Evolutionary conservation across 2,113 vertebrate species (phyloP).

Genomic region (Oophaga pumilio): DNA sequence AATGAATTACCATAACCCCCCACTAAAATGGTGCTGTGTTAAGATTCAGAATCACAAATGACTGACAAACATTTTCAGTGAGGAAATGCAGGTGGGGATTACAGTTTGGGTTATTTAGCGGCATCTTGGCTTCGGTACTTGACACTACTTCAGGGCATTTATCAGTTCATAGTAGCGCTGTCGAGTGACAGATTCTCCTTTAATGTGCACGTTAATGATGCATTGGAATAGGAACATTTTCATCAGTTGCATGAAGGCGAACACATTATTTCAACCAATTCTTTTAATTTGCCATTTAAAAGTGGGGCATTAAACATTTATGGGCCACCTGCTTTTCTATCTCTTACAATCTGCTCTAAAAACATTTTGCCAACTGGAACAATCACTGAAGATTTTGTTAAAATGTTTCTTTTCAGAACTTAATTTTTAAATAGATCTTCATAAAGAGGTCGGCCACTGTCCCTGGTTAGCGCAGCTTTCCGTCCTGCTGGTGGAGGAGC

Average conservation of each 20-base stretch:
- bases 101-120: not conserved
- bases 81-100: not conserved
- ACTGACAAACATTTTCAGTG: too few species aligned
- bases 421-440: not conserved
- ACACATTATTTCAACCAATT: constrained; percentile 28
- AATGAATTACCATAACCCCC: not conserved
- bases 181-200: not conserved
- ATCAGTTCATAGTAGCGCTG: not conserved
- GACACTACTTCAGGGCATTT: not conserved
- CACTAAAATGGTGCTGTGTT: not conserved
- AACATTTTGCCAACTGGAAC: not conserved
- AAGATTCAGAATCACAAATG: not conserved
- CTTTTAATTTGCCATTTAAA: constrained; percentile 25
- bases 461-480: too few species aligned
- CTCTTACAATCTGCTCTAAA: constrained; percentile 33
- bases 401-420: not conserved
- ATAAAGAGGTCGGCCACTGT: not conserved
- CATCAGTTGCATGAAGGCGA: constrained; percentile 5
- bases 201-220: not conserved
- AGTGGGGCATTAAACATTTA: constrained; percentile 29
- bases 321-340: constrained; percentile 32
- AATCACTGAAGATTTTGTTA: not conserved
- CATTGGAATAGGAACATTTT: not conserved
- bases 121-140: not conserved
- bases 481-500: too few species aligned